phyloP scores from a whole-genome alignment of 2,888 invertebrate genomes.

The Formica aserva region DNA sequence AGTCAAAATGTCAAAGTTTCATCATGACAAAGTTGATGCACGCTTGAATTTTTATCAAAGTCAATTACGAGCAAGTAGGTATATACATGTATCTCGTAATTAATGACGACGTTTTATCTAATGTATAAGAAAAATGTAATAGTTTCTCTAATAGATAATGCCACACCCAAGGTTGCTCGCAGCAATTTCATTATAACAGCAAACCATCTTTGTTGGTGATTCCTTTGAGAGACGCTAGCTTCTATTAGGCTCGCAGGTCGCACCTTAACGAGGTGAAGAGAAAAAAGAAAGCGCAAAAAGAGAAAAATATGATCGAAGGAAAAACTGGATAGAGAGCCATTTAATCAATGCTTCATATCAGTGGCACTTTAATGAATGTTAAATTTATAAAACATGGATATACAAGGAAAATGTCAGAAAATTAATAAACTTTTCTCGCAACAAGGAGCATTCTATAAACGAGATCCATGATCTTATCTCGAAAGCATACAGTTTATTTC shows the following conservation, averaged over 20 bases:
- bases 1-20: not conserved
- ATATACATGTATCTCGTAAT: not conserved
- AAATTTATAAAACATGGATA: conserved; percentile 38
- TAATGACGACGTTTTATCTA: not conserved
- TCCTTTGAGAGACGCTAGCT: conserved; percentile 63
- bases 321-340: conserved; percentile 42
- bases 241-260: conserved; percentile 46
- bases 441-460: not conserved
- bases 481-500: not conserved
- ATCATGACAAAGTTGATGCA: not conserved
- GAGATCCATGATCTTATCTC: not conserved
- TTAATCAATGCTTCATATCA: conserved; percentile 66
- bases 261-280: conserved; percentile 61
- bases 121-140: conserved; percentile 4
- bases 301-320: conserved; percentile 8
- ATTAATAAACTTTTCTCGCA: conserved; percentile 6
- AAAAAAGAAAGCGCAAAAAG: conserved; percentile 30
- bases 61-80: not conserved
- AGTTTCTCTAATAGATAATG: conserved; percentile 23
- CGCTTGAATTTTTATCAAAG: not conserved
- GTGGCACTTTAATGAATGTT: conserved; percentile 39
- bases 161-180: conserved; percentile 12
- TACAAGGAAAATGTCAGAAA: not conserved
- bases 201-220: conserved; percentile 38
- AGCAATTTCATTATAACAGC: conserved; percentile 64